Evolutionary conservation across 2,888 invertebrate genomes (phyloP).

Genomic region (Vanessa cardui): DNA sequence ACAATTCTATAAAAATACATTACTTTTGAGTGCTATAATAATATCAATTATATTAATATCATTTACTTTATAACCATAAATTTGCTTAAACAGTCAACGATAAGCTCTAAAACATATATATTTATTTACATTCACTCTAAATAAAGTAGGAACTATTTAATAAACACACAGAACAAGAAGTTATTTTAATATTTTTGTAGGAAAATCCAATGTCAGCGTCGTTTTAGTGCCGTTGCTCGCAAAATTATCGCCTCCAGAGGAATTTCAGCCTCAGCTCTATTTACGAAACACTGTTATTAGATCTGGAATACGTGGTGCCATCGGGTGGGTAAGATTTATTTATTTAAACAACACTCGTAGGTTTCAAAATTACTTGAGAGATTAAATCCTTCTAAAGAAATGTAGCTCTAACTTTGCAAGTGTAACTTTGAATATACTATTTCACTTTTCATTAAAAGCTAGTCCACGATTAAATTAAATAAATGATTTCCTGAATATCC

Average conservation of each 20-base stretch:
- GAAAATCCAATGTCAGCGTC: slow-evolving; percentile 6
- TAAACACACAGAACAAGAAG: neutral
- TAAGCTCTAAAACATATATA: no score
- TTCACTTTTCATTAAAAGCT: no score
- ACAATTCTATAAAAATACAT: no score
- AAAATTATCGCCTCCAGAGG: slow-evolving; percentile 40
- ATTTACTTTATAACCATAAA: no score
- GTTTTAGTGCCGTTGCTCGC: slow-evolving; percentile 31
- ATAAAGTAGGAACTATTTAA: neutral
- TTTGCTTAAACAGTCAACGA: no score
- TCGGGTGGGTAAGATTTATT: slow-evolving; percentile 25
- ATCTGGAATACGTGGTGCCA: slow-evolving; percentile 23
- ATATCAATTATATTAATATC: no score
- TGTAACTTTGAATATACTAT: no score
- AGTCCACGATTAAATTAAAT: no score
- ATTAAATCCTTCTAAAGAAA: neutral
- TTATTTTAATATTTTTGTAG: slow-evolving; percentile 9
- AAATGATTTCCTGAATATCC: no score
- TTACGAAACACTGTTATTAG: slow-evolving; percentile 45
- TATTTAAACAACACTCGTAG: slow-evolving; percentile 34
- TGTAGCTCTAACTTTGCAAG: no score
- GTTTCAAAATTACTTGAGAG: slow-evolving; percentile 15
- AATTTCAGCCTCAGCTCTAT: slow-evolving; percentile 42
- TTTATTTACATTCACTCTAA: neutral
- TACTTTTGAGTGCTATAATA: no score